Evolutionary conservation across 2,888 invertebrate species (phyloP).

Genomic region (Torymus auratus): DNA sequence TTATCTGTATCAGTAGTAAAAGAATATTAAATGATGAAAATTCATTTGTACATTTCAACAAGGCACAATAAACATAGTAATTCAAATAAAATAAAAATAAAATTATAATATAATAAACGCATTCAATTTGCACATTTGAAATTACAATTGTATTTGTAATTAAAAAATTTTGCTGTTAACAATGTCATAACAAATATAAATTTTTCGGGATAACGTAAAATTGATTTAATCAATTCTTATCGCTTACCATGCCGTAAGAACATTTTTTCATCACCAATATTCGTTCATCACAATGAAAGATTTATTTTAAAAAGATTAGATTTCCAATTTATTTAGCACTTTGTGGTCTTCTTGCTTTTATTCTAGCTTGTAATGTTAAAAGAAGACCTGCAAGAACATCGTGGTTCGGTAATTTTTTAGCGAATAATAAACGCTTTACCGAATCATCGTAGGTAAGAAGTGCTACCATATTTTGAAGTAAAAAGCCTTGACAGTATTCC

Average conservation of each 20-base stretch:
- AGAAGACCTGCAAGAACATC: slow-evolving; percentile 91
- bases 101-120: slow-evolving; percentile 19
- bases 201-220: neutral
- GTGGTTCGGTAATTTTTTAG: slow-evolving; percentile 92
- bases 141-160: neutral
- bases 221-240: slow-evolving; percentile 10
- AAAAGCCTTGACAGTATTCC: slow-evolving; percentile 93
- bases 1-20: slow-evolving; percentile 15
- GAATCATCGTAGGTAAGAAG: slow-evolving; percentile 93
- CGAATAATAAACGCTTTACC: slow-evolving; percentile 90
- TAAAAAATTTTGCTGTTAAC: neutral
- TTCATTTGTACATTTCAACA: slow-evolving; percentile 46
- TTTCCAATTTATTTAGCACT: slow-evolving; percentile 58
- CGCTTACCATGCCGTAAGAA: slow-evolving; percentile 6
- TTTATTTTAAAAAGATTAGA: slow-evolving; percentile 8
- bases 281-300: slow-evolving; percentile 46
- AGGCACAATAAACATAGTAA: slow-evolving; percentile 28
- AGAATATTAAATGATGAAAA: slow-evolving; percentile 18
- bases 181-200: neutral
- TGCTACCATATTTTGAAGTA: slow-evolving; percentile 96
- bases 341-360: slow-evolving; percentile 81
- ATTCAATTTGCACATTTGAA: neutral
- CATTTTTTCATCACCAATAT: slow-evolving; percentile 25
- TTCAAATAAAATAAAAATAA: neutral
- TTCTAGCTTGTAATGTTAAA: slow-evolving; percentile 87